Conservation (phyloP, 2,113 vertebrate genomes). For the Fulmarus glacialis region DNA sequence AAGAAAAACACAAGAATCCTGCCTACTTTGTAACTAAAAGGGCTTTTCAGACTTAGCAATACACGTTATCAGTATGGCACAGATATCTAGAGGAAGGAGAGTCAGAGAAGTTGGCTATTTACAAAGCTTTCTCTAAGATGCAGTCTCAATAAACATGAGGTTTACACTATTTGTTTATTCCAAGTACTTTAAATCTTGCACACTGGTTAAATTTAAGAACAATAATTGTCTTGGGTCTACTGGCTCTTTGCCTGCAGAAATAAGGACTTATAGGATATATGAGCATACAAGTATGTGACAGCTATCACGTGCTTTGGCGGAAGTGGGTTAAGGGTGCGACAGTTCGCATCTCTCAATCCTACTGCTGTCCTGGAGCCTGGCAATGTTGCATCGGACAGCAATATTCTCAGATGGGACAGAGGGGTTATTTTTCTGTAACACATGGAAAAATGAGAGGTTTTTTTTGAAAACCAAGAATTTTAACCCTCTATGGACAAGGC, state of each 20-base stretch:
- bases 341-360: background rate
- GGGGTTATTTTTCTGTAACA: background rate
- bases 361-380: background rate
- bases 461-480: background rate
- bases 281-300: background rate
- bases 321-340: background rate
- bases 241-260: background rate
- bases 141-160: background rate
- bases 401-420: background rate
- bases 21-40: background rate
- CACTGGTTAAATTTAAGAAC: background rate
- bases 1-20: background rate
- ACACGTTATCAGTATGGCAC: background rate
- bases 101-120: background rate
- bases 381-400: accelerated
- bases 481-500: background rate
- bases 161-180: background rate
- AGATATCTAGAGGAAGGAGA: background rate
- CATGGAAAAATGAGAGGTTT: background rate
- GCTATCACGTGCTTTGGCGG: background rate
- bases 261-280: background rate
- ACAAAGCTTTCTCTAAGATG: background rate
- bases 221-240: background rate
- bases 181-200: background rate
- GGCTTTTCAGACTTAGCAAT: background rate